Percentiles rank a stretch among this genome's conserved stretches.
phyloP scores from a whole-genome alignment of 2,888 invertebrate genomes.

The Calameuta idolon region DNA sequence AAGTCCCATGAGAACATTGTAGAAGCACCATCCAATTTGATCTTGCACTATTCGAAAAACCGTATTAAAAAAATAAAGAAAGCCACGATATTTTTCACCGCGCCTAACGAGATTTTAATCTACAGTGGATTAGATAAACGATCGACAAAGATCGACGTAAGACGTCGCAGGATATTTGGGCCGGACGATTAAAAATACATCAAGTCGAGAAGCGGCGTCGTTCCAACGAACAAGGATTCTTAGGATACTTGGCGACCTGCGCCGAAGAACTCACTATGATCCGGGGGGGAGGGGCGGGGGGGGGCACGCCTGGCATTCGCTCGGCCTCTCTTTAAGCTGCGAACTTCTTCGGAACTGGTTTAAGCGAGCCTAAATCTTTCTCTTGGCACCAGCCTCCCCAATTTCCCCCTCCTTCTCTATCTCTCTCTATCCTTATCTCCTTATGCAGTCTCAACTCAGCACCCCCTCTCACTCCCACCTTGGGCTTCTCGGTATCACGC shows the following conservation, averaged over 20 bases:
- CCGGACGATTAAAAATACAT: conserved; percentile 32
- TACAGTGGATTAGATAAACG: conserved; percentile 24
- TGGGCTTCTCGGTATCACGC: neutral
- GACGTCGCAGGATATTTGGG: conserved; percentile 21
- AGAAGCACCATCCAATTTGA: conserved; percentile 1
- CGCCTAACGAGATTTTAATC: conserved; percentile 41
- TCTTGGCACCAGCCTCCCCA: conserved; percentile 8
- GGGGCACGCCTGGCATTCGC: conserved; percentile 29
- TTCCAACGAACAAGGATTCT: conserved; percentile 53
- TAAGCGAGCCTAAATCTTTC: conserved; percentile 21
- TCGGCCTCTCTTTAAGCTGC: conserved; percentile 34
- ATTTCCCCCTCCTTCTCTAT: conserved; percentile 8
- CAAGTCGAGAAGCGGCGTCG: conserved; percentile 27
- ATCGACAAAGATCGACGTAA: conserved; percentile 34
- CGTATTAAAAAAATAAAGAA: neutral
- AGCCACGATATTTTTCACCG: neutral
- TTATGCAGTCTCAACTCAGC: conserved; percentile 25
- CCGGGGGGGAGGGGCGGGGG: too few species aligned
- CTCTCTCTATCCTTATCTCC: conserved; percentile 13
- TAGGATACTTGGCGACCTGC: conserved; percentile 40
- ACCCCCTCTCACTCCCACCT: conserved; percentile 26
- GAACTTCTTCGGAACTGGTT: conserved; percentile 21
- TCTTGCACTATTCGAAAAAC: conserved; percentile 30
- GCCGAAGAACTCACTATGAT: neutral
- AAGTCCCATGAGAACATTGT: neutral